Evolutionary conservation across 2,888 invertebrate species (phyloP).

Genomic region (Diploptera punctata): DNA sequence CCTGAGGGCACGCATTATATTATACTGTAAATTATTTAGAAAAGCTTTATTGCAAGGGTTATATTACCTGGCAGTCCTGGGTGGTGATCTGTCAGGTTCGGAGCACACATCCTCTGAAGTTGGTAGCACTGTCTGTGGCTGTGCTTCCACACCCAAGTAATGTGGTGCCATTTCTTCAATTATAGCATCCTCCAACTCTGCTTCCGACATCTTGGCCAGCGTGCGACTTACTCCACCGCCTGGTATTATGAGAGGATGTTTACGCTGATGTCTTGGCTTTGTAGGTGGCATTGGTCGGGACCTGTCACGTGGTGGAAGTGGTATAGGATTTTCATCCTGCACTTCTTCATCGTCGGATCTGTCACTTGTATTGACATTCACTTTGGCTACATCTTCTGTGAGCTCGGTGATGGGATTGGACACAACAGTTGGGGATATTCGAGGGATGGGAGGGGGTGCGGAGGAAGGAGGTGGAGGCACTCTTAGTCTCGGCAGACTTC

Average conservation of each 20-base stretch:
- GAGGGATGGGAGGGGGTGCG: constrained; percentile 46
- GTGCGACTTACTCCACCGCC: constrained; percentile 48
- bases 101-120: background rate
- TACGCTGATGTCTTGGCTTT: constrained; percentile 77
- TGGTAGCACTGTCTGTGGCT: background rate
- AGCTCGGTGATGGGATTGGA: background rate
- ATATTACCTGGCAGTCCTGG: background rate
- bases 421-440: constrained; percentile 24
- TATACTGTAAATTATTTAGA: no score
- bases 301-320: constrained; percentile 79
- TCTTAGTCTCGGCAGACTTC: constrained; percentile 37
- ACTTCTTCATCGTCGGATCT: background rate
- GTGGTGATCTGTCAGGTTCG: background rate
- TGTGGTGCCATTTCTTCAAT: constrained; percentile 2
- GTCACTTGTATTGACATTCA: background rate
- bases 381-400: background rate
- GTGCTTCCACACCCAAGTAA: background rate
- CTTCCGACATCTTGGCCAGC: constrained; percentile 41
- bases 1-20: no score
- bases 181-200: background rate
- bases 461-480: constrained; percentile 49
- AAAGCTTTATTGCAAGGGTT: no score
- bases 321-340: constrained; percentile 67
- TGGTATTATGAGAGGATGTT: constrained; percentile 82
- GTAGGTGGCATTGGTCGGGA: constrained; percentile 67